A percentile compares a stretch with the other conserved stretches of the same genome.
Evolutionary conservation across 1,140 invertebrate genomes (phyloP).

Genomic region (Cotesia typhae): DNA sequence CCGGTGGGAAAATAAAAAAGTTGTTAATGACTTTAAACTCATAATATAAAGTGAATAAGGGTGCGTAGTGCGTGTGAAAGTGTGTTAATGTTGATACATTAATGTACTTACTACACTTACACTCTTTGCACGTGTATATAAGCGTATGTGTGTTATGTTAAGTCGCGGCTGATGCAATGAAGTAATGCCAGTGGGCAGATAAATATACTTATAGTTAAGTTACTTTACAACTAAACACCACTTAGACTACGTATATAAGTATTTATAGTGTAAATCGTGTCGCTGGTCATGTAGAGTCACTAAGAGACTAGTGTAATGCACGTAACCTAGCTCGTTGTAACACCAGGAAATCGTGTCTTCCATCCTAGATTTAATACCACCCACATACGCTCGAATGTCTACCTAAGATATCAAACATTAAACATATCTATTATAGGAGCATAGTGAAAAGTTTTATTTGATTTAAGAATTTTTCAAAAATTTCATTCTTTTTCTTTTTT

Average conservation of each 20-base stretch:
- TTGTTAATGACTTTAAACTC: too few relatives aligned
- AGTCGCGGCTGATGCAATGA: constrained; percentile 25
- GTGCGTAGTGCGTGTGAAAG: constrained; percentile 16
- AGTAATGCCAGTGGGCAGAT: constrained; percentile 26
- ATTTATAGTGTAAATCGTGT: constrained; percentile 32
- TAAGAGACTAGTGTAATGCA: constrained; percentile 14
- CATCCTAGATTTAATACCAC: constrained; percentile 32
- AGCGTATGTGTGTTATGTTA: too few relatives aligned
- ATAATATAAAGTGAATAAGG: too few relatives aligned
- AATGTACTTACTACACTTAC: neutral
- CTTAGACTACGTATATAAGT: neutral
- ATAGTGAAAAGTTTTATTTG: too few relatives aligned
- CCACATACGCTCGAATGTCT: neutral
- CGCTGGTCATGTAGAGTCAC: constrained; percentile 23
- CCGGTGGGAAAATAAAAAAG: too few relatives aligned
- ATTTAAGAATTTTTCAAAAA: too few relatives aligned
- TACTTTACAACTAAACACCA: too few relatives aligned
- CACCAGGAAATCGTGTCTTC: constrained; percentile 28
- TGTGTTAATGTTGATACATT: neutral
- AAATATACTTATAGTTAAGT: constrained; percentile 30
- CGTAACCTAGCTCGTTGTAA: constrained; percentile 22
- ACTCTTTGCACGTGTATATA: too few relatives aligned
- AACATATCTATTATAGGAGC: too few relatives aligned
- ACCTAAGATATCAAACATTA: too few relatives aligned
- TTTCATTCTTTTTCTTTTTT: too few relatives aligned